Conservation (phyloP, 2,888 invertebrate species). For the Entomobrya proxima region DNA sequence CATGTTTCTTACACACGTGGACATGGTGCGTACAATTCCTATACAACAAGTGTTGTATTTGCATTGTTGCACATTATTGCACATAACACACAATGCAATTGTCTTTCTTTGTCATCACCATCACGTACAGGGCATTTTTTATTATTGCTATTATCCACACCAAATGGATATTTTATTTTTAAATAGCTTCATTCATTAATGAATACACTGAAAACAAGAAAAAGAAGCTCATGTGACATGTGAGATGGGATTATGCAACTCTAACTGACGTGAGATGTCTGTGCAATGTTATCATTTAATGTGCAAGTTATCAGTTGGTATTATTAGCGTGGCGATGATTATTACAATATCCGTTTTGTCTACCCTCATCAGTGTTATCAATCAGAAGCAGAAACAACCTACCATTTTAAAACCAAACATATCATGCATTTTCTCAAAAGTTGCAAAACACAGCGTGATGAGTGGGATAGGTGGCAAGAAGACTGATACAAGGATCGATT, state of each 20-base stretch:
- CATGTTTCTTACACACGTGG: constrained; percentile 18
- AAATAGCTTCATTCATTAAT: constrained; percentile 33
- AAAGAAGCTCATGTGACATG: not conserved
- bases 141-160: constrained; percentile 1
- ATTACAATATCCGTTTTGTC: constrained; percentile 32
- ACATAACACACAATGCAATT: not conserved
- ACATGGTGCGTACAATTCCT: not conserved
- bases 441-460: no score
- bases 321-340: not conserved
- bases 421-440: no score
- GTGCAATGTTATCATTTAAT: not conserved
- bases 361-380: not conserved
- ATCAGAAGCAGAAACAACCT: no score
- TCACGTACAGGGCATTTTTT: constrained; percentile 14
- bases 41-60: not conserved
- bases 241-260: no score
- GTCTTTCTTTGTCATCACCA: constrained; percentile 29
- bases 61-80: constrained; percentile 11
- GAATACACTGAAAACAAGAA: no score
- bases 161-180: not conserved
- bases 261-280: not conserved
- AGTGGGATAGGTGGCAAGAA: no score
- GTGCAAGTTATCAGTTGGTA: not conserved
- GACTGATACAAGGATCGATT: no score
- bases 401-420: no score